Percentiles rank a stretch among this genome's conserved stretches.
Evolutionary conservation across 1,140 invertebrate species (phyloP).

Genomic region (Psix sp.): DNA sequence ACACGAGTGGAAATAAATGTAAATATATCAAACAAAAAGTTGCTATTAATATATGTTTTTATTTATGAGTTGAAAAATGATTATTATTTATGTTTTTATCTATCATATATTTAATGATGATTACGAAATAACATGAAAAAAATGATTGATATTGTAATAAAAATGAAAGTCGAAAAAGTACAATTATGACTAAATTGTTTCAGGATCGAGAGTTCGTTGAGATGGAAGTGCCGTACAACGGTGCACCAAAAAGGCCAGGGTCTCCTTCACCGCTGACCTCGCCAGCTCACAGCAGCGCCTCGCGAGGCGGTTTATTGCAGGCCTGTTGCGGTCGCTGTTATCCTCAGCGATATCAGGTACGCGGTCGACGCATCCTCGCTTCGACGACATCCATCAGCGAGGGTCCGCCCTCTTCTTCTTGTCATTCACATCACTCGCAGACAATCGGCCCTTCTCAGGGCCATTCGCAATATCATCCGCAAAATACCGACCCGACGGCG

Average conservation of each 20-base stretch:
- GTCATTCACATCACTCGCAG: conserved; percentile 72
- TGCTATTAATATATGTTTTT: no score
- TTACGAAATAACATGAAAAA: no score
- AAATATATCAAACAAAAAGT: no score
- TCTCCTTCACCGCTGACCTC: conserved; percentile 91
- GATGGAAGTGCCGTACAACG: conserved; percentile 95
- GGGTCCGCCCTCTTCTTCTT: conserved; percentile 70
- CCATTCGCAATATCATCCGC: conserved; percentile 57
- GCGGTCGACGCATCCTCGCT: conserved; percentile 75
- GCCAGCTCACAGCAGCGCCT: conserved; percentile 89
- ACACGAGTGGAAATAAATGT: no score
- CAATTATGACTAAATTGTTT: conserved; percentile 55
- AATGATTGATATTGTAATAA: neutral
- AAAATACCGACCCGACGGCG: conserved; percentile 64
- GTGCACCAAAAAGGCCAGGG: conserved; percentile 91
- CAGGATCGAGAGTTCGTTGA: conserved; percentile 98
- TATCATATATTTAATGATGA: no score
- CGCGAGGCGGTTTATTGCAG: conserved; percentile 85
- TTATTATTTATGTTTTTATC: no score
- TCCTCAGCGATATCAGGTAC: conserved; percentile 92
- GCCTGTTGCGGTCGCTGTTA: conserved; percentile 92
- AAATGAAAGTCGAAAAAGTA: neutral
- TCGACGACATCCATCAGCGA: conserved; percentile 75
- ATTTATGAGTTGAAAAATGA: no score
- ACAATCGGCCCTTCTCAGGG: conserved; percentile 60